Percentiles rank a stretch among this genome's conserved stretches.
Conservation (phyloP, 2,797 vertebrate species). For the Artibeus lituratus region DNA sequence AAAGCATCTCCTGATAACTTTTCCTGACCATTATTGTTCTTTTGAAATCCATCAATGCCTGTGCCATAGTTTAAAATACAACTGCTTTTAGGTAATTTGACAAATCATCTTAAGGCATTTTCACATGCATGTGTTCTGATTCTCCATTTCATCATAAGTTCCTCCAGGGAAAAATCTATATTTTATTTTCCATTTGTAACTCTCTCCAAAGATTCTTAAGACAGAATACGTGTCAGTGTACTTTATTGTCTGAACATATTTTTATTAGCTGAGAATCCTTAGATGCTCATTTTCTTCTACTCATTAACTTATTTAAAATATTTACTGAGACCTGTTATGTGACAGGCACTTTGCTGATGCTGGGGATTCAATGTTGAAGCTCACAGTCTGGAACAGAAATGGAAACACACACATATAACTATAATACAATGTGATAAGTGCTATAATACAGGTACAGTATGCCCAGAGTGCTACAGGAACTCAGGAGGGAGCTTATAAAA, state of each 20-base stretch:
- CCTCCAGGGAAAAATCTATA: slow-evolving; percentile 47
- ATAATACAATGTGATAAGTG: slow-evolving; percentile 40
- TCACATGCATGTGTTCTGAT: not conserved
- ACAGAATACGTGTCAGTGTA: slow-evolving; percentile 26
- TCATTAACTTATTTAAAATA: slow-evolving; percentile 62
- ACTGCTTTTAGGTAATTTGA: slow-evolving; percentile 48
- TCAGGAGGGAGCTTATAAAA: slow-evolving; percentile 61
- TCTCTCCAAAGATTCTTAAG: not conserved
- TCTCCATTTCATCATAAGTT: not conserved
- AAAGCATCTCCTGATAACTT: not conserved
- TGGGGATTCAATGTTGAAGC: not conserved
- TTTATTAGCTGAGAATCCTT: not conserved
- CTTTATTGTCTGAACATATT: slow-evolving; percentile 15
- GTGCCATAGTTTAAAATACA: slow-evolving; percentile 1
- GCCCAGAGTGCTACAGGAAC: not conserved
- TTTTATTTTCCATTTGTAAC: slow-evolving; percentile 28
- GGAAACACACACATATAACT: slow-evolving; percentile 55
- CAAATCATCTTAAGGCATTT: slow-evolving; percentile 28
- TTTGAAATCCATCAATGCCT: slow-evolving; percentile 23
- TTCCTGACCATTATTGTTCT: not conserved
- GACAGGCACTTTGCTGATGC: slow-evolving; percentile 24
- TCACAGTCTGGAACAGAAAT: slow-evolving; percentile 42
- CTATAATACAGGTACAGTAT: not conserved
- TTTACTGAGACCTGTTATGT: slow-evolving; percentile 6
- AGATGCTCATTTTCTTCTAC: slow-evolving; percentile 44